These are phyloP conservation scores for Phylloscopus collybita DNA, from an alignment of 2,797 vertebrate species.

Conservation along the genomic window DNA sequence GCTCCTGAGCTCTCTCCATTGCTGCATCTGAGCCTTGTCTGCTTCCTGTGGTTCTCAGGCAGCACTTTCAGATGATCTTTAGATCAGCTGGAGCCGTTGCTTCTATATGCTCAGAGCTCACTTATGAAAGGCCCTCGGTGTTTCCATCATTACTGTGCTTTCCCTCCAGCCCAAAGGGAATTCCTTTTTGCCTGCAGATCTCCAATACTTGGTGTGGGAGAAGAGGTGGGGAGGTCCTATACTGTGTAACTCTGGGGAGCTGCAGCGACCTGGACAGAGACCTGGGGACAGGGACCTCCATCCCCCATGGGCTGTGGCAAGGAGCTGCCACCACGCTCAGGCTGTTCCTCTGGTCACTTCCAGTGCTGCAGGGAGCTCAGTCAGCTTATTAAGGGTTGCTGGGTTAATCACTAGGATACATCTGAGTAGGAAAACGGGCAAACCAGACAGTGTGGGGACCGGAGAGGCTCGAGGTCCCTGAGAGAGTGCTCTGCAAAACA, in stretches of 20 bases:
- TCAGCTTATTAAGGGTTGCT: conserved; percentile 38
- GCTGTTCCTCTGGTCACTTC: conserved; percentile 1
- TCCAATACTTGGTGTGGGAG: background rate
- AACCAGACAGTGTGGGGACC: background rate
- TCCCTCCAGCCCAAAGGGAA: background rate
- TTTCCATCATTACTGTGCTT: background rate
- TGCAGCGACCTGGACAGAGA: background rate
- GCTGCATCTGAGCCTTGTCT: background rate
- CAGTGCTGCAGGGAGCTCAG: conserved; percentile 21
- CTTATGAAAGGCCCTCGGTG: background rate
- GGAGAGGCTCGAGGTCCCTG: background rate
- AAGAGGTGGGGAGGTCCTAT: background rate
- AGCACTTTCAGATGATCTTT: background rate
- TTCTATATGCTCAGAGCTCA: background rate
- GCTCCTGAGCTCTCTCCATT: background rate
- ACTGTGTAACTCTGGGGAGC: rapidly evolving
- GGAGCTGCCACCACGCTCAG: background rate
- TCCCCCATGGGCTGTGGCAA: background rate
- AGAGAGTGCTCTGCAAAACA: background rate
- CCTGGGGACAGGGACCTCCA: background rate
- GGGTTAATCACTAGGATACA: conserved; percentile 60
- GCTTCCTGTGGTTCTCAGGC: background rate
- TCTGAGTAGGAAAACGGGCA: conserved; percentile 40
- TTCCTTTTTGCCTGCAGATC: background rate
- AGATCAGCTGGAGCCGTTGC: background rate